These are phyloP conservation scores for Magallana ariakensis DNA, from an alignment of 1,140 invertebrate species.

Conservation along the genomic window DNA sequence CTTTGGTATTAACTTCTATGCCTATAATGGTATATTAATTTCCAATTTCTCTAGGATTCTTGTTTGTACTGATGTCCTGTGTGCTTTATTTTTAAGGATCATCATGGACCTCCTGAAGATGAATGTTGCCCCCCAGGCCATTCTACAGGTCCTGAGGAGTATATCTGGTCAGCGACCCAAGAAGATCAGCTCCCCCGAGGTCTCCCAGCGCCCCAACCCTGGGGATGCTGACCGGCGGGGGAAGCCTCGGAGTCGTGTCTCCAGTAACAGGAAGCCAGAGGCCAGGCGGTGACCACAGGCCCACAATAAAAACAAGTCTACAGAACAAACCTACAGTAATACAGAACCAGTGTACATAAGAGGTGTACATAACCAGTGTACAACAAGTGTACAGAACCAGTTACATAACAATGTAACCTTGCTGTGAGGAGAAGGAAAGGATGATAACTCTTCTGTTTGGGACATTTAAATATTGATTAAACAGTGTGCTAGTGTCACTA, in stretches of 20 bases:
- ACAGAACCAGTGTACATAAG: neutral
- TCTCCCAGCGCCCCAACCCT: neutral
- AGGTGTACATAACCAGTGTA: neutral
- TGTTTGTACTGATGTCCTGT: no score
- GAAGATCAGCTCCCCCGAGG: conserved; percentile 44
- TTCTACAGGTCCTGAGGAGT: conserved; percentile 70
- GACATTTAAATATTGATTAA: no score
- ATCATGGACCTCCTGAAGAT: conserved; percentile 72
- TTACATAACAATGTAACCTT: neutral
- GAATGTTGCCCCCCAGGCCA: conserved; percentile 72
- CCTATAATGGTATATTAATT: no score
- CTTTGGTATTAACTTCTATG: no score
- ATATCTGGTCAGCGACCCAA: conserved; percentile 67
- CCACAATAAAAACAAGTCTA: neutral
- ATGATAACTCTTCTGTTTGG: neutral
- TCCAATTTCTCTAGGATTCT: no score
- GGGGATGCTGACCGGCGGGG: neutral
- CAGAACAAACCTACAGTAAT: neutral
- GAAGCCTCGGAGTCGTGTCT: neutral
- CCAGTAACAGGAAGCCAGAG: neutral
- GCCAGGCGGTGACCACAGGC: neutral
- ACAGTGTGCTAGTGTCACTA: no score
- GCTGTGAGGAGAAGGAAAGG: neutral
- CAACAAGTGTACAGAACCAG: neutral
- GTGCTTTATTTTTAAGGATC: conserved; percentile 65